Evolutionary conservation across 2,888 invertebrate genomes (phyloP).

Genomic region (Thecophora atra): DNA sequence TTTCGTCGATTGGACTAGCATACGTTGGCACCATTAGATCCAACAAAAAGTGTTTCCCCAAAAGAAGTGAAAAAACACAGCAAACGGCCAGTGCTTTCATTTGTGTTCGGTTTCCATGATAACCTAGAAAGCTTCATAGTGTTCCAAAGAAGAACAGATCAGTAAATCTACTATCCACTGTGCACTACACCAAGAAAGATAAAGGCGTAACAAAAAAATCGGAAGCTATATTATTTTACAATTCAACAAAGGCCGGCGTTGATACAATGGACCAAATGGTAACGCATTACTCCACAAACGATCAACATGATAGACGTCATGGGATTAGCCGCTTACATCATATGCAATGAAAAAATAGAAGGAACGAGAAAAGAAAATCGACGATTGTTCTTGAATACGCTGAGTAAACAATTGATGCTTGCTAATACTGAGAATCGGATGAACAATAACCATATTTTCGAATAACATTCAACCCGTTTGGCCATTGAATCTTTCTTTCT

Average conservation of each 20-base stretch:
- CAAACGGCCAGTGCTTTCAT: constrained; percentile 16
- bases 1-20: constrained; percentile 32
- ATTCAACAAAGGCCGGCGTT: constrained; percentile 39
- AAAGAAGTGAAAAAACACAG: constrained; percentile 35
- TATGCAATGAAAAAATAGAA: too few relatives aligned
- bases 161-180: constrained; percentile 30
- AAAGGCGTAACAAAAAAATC: constrained; percentile 29
- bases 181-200: constrained; percentile 6
- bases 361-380: too few relatives aligned
- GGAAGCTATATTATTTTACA: constrained; percentile 32
- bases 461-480: too few relatives aligned
- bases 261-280: constrained; percentile 37
- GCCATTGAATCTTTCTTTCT: too few relatives aligned
- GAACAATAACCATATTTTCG: too few relatives aligned
- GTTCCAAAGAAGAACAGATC: constrained; percentile 32
- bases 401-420: too few relatives aligned
- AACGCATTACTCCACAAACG: too few relatives aligned
- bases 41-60: constrained; percentile 36
- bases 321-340: too few relatives aligned
- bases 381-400: too few relatives aligned
- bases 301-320: constrained; percentile 7
- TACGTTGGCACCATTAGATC: constrained; percentile 30
- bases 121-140: constrained; percentile 14
- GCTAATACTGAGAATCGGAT: too few relatives aligned
- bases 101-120: constrained; percentile 35